These are phyloP conservation scores for Lissonota sp. DNA, from an alignment of 2,888 invertebrate genomes.

Conservation along the genomic window DNA sequence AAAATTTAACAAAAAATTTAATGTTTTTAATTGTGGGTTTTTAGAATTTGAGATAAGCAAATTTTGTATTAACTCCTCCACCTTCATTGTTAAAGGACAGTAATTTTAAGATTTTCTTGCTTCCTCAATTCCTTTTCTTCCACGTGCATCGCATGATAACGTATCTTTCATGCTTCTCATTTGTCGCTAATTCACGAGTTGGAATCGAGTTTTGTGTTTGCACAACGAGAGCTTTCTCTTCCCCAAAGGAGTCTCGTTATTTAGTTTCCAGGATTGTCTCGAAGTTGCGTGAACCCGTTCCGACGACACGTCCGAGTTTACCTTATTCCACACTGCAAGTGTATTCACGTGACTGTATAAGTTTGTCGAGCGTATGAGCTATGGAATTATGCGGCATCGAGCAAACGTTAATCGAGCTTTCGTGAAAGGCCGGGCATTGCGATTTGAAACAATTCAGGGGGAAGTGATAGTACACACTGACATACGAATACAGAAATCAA, in stretches of 20 bases:
- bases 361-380: background rate
- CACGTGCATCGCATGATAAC: too few relatives aligned
- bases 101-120: too few relatives aligned
- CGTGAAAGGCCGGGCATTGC: slow-evolving; percentile 6
- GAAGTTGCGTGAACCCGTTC: background rate
- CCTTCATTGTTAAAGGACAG: too few relatives aligned
- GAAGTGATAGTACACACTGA: slow-evolving; percentile 36
- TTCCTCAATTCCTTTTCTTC: too few relatives aligned
- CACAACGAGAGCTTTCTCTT: background rate
- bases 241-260: background rate
- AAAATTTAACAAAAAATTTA: too few relatives aligned
- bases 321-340: background rate
- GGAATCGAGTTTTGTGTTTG: background rate
- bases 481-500: background rate
- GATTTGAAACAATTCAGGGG: slow-evolving; percentile 49
- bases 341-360: background rate
- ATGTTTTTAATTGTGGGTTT: too few relatives aligned
- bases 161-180: too few relatives aligned
- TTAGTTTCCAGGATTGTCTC: background rate
- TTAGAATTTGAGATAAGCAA: too few relatives aligned
- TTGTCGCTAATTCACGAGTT: too few relatives aligned
- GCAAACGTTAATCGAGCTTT: slow-evolving; percentile 26
- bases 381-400: background rate
- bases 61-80: too few relatives aligned
- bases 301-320: background rate